Percentiles rank a stretch among this genome's conserved stretches.
These are phyloP conservation scores for Megaceryle alcyon DNA, from an alignment of 2,797 vertebrate genomes.

Conservation along the genomic window DNA sequence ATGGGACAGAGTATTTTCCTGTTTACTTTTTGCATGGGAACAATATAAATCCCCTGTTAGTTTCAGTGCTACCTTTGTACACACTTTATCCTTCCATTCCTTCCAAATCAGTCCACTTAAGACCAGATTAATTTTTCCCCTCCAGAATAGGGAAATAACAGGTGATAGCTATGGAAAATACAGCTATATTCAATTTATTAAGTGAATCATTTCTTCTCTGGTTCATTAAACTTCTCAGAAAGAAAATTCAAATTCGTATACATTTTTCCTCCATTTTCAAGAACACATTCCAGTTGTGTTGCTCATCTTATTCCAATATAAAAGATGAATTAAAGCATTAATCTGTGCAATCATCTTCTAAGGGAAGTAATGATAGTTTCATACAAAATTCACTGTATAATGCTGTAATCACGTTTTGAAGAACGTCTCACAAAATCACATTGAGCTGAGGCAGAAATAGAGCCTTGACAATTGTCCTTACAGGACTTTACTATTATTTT, in stretches of 20 bases:
- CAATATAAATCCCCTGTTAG: not conserved
- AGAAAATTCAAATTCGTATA: slow-evolving; percentile 30
- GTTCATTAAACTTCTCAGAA: slow-evolving; percentile 27
- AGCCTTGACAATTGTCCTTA: not conserved
- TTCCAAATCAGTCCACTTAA: not conserved
- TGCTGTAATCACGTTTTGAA: not conserved
- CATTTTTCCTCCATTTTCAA: slow-evolving; percentile 34
- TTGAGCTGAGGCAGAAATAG: not conserved
- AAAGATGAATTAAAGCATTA: slow-evolving; percentile 43
- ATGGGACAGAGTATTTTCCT: not conserved
- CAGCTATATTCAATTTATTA: slow-evolving; percentile 9
- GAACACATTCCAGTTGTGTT: slow-evolving; percentile 8
- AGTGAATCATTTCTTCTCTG: not conserved
- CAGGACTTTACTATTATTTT: not conserved
- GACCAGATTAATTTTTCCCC: not conserved
- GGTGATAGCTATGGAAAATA: slow-evolving; percentile 32
- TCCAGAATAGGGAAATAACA: slow-evolving; percentile 21
- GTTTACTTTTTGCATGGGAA: not conserved
- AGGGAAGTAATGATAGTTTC: not conserved
- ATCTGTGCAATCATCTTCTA: slow-evolving; percentile 1
- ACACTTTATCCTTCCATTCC: not conserved
- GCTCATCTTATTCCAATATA: not conserved
- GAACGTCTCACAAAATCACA: slow-evolving; percentile 8
- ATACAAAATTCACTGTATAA: not conserved
- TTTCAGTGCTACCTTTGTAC: not conserved